Evolutionary conservation across 2,797 vertebrate species (phyloP), one percentile per base, ranked within the genome.

Genomic region (Rhincodon typus): DNA sequence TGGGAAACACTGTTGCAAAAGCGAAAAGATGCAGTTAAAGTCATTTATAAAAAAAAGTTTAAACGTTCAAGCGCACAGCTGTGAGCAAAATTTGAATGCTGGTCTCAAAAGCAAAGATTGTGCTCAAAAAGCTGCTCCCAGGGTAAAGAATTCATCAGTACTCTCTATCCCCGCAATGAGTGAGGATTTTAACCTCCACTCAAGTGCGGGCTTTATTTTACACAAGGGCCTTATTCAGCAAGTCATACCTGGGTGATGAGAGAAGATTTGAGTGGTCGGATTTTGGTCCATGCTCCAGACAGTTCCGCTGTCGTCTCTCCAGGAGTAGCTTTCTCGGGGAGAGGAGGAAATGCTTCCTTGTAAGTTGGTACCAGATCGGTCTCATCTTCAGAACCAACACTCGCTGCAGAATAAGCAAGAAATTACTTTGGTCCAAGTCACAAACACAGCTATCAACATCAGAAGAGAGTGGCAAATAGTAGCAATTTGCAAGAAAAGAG

Each of bases 281-380:
- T 99, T 98, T 99, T 99, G 91, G 98, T 98, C 99, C 99, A 99
- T 97, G 98, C 99, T 77, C 98, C 99, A 96, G 98, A 96, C 53
- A 98, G 98, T 96, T 99, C 99, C 97, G 98, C 98, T 96, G 98
- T 96, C 91, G 98, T 98, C 97, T 99, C 99, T 96, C 98, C 97
- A 97, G 98, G 98, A 95, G 98, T 97, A 21, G 98, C 97, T 98
- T 99, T 99, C 98, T 99, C 99, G 8, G 99, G 99, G 97, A 99
- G 98, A 95, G 99, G 99, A 96, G 99, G 99, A 97, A 99, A 99
- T 97, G 99, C 99, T 96, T 99, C 99, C 97, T 99, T 99, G 97
- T 99, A 99, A 96, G 99, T 99, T 96, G 99, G 99, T 97, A 95
- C 94, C 67, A 99, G 98, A 96, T 98, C 98, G 4, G 98, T 99